Evolutionary conservation across 2,888 invertebrate species (phyloP), one percentile per base, ranked within the genome.

Genomic region (Tiphia femorata): DNA sequence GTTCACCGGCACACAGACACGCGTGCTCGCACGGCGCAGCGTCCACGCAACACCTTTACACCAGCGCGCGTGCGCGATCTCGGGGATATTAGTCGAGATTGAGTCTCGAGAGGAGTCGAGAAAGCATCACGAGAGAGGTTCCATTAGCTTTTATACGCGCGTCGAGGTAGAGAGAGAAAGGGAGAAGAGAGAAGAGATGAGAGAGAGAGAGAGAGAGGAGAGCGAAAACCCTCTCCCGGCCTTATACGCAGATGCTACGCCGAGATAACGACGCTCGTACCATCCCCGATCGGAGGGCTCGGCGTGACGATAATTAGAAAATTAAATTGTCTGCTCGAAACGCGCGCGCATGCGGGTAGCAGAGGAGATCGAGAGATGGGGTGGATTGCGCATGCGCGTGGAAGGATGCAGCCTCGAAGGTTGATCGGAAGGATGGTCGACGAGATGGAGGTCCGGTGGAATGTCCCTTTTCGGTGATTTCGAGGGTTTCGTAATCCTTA

Each of bases 261-360:
- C 64, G 67, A 75, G 78, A 78, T 78, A 78, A 74, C 64, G 58
- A 62, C 49, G 61, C 62, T 64, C 64, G 55, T 58, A 66, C 49
- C 52, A 41, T 29, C 60, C 49, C 35, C 54, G 64, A 63, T 65
- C 55, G 69, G n/a, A n/a, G n/a, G 69, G 67, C 65, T 69, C 66
- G 62, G 69, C 75, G 74, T 77, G 74, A 73, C 73, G 77, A 80
- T 82, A 79, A 82, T 81, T 81, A 78, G 79, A 81, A 81, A 81
- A 82, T 82, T 81, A 81, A 81, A 81, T 81, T 77, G 77, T 80
- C 78, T 68, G 74, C 65, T 54, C 53, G 49, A n/a, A n/a, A 33
- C 33, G 33, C 12, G 33, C 14, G 14, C 12, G 33, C 33, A n/a
- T 33, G 3, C 33, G 12, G 12, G 5, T n/a, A 29, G 33, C 14